Base-by-base conservation (phyloP, 2,797 vertebrate species). In the Centropyge bicolor region DNA sequence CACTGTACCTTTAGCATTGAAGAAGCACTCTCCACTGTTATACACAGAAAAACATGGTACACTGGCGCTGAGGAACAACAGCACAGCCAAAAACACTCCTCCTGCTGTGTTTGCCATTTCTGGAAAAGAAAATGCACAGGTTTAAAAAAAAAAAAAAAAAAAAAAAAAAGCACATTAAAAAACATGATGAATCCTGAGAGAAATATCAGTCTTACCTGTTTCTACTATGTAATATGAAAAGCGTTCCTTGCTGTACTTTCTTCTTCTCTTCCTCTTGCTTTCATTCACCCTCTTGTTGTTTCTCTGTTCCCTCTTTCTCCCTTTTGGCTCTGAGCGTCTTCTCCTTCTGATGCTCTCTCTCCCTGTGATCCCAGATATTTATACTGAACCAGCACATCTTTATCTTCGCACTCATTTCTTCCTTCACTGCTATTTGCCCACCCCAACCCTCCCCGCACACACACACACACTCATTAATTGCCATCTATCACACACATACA, bases 1-100 rank as follows among this genome's bases (percentile, higher is more conserved):
- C 3, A 57, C 20, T 63, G 13, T 88, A 96, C 95, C 95, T 95
- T 95, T 95, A 22, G 95, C 94, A 72, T 95, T 95, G 77, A 96
- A 95, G 84, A 94, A 95, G 76, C 94, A 96, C 85, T 96, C 95
- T 9, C 94, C 94, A 6, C 88, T 89, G 81, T 90, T 93, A 64
- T 91, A 86, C 41, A 88, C 86, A 22, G 90, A 89, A 14, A 90
- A 67, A 65, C 89, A 89, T 9, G 92, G 90, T 8, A 89, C 57
- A 55, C 70, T 70, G 76, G 70, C 59, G 64, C 86, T 89, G 65
- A 95, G 88, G 49, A 95, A 62, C 77, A 91, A 84, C n/a, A 91
- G 73, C 1, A 77, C 61, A 67, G 74, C 81, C 67, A 92, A 24
- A n/a, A 94, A 48, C 14, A 82, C n/a, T 51, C 51, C 74, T 78